Conservation (phyloP, 2,113 vertebrate genomes). For the Phalacrocorax pelagicus region DNA sequence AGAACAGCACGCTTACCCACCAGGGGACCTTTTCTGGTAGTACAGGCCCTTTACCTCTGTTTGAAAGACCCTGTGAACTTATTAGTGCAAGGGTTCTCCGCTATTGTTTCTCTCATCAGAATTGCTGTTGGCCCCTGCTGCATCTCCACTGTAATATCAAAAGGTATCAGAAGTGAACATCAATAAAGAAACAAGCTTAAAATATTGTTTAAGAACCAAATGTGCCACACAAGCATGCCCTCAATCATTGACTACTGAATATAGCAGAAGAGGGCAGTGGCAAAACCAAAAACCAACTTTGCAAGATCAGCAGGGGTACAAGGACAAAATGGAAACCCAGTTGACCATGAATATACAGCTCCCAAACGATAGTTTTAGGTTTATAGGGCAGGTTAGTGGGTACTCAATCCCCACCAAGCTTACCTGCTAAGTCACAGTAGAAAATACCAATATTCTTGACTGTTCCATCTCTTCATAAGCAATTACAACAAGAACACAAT, state of each 20-base stretch:
- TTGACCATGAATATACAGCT: neutral
- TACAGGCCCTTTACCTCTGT: neutral
- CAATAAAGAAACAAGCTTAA: neutral
- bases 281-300: neutral
- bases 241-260: neutral
- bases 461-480: neutral
- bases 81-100: neutral
- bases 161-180: neutral
- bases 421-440: neutral
- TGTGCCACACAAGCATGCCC: neutral
- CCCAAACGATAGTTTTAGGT: neutral
- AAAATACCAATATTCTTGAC: neutral
- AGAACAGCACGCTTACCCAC: neutral
- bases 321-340: neutral
- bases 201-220: neutral
- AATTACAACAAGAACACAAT: neutral
- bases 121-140: neutral
- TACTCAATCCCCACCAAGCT: neutral
- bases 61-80: neutral
- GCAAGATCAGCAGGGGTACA: neutral
- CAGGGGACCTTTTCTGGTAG: neutral
- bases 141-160: neutral
- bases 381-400: neutral
- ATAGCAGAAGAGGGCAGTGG: neutral
- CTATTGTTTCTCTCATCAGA: neutral